Conservation (phyloP, 2,113 vertebrate genomes). For the human (Homo sapiens) region GRCh38 chr20:60426501-60427000, state of each 20-base stretch:
- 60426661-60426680: background rate
- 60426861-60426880: too few relatives aligned
- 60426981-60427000: background rate
- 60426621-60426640: background rate
- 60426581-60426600: background rate
- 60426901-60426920: background rate
- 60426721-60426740: background rate
- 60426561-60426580: background rate
- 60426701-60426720: fast-evolving
- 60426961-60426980: background rate
- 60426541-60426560: too few relatives aligned
- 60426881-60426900: background rate
- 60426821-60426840: background rate
- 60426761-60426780: background rate
- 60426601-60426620: background rate
- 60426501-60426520: background rate
- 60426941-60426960: background rate
- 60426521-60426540: background rate
- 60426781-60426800: background rate
- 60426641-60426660: background rate
- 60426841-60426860: too few relatives aligned
- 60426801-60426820: background rate
- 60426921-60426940: background rate
- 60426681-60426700: background rate
- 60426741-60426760: background rate